Evolutionary conservation across 2,888 invertebrate genomes (phyloP).

Genomic region (Leptinotarsa haldemani): DNA sequence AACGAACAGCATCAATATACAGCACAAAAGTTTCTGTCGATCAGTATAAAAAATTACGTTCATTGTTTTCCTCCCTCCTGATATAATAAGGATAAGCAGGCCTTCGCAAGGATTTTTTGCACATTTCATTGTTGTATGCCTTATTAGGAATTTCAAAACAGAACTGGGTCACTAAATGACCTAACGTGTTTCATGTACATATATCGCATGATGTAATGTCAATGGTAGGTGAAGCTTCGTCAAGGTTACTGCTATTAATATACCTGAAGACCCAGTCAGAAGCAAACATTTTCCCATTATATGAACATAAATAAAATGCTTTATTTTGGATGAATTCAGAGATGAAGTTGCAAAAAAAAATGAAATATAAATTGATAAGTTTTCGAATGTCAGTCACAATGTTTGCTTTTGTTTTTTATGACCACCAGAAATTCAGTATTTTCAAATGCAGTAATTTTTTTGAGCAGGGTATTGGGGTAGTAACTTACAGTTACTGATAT

Average conservation of each 20-base stretch:
- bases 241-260: neutral
- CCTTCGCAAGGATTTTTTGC: neutral
- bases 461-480: no score
- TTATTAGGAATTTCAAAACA: constrained; percentile 15
- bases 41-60: neutral
- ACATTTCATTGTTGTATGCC: neutral
- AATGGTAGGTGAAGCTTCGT: neutral
- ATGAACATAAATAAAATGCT: no score
- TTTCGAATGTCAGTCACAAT: no score
- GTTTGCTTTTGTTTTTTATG: no score
- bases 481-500: no score
- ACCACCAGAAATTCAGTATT: no score
- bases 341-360: no score
- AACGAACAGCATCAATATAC: no score
- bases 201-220: constrained; percentile 10
- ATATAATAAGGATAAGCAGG: neutral
- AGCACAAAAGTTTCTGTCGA: no score
- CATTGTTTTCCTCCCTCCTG: neutral
- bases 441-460: no score
- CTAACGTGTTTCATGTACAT: constrained; percentile 12
- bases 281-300: neutral
- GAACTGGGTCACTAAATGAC: constrained; percentile 36
- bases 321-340: no score
- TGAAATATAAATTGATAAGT: no score
- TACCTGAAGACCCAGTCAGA: neutral